A percentile compares a stretch with the other conserved stretches of the same genome.
Evolutionary conservation across 2,113 vertebrate genomes (phyloP).

Genomic region (Peromyscus californicus): DNA sequence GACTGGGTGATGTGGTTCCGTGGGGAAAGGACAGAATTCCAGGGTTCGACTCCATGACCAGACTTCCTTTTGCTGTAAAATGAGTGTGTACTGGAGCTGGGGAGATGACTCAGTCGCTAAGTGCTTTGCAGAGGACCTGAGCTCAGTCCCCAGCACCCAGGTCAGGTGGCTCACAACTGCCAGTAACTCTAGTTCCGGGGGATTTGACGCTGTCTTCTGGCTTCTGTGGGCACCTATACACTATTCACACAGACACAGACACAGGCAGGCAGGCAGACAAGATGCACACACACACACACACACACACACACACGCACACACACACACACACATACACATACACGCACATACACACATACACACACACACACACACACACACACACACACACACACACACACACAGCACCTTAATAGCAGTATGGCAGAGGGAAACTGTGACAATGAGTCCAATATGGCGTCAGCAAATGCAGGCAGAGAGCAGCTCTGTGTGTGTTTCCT

Average conservation of each 20-base stretch:
- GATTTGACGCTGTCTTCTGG: not conserved
- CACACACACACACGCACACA: no score
- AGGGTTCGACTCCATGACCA: not conserved
- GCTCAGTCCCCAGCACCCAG: not conserved
- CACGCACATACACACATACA: no score
- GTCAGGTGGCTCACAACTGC: not conserved
- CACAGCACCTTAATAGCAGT: not conserved
- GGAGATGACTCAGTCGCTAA: not conserved
- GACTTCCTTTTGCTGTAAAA: not conserved
- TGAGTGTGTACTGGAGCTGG: not conserved
- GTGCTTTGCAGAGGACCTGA: not conserved
- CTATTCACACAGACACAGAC: not conserved
- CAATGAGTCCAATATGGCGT: not conserved
- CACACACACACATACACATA: no score
- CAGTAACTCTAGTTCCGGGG: not conserved
- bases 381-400: no score
- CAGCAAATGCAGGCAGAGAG: not conserved
- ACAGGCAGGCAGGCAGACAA: no score
- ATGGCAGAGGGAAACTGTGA: not conserved
- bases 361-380: no score
- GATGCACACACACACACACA: no score
- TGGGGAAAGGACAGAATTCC: not conserved
- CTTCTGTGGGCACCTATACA: not conserved
- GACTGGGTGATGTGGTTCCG: rapidly evolving
- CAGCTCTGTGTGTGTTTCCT: not conserved